phyloP scores from a whole-genome alignment of 2,888 invertebrate genomes.

The Diadromus collaris region DNA sequence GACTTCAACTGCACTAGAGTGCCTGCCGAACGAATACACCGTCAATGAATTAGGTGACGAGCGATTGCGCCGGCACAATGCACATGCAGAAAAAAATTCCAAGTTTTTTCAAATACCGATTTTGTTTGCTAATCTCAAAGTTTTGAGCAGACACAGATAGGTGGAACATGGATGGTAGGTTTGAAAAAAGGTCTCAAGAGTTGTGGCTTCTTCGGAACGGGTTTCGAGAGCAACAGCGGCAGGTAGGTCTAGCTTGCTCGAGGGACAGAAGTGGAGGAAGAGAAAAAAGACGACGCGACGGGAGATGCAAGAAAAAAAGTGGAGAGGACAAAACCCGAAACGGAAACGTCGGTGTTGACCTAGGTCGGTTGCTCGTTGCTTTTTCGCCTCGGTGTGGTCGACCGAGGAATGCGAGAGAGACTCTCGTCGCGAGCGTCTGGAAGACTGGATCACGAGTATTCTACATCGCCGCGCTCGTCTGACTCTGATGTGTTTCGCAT shows the following conservation, averaged over 20 bases:
- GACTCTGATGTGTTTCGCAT: background rate
- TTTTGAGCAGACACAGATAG: no score
- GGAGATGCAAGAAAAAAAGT: slow-evolving; percentile 1
- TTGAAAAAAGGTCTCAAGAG: no score
- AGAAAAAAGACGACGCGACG: slow-evolving; percentile 5
- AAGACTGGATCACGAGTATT: slow-evolving; percentile 5
- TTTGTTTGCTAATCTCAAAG: no score
- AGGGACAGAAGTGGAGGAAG: background rate
- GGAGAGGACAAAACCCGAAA: slow-evolving; percentile 30
- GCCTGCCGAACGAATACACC: slow-evolving; percentile 9
- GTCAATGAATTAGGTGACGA: no score
- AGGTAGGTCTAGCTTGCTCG: background rate
- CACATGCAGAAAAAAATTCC: no score
- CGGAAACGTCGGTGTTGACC: slow-evolving; percentile 42
- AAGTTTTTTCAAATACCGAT: no score
- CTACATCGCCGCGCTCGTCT: slow-evolving; percentile 17
- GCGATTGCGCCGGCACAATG: no score
- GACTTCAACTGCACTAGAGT: slow-evolving; percentile 26
- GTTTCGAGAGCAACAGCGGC: slow-evolving; percentile 3
- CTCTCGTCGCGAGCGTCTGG: slow-evolving; percentile 9
- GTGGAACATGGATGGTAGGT: no score
- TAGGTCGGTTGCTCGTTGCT: slow-evolving; percentile 36
- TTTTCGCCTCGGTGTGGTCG: slow-evolving; percentile 22
- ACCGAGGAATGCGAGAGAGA: slow-evolving; percentile 18
- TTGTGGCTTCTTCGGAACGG: background rate